These are phyloP conservation scores for Callopanchax toddi DNA, from an alignment of 2,113 vertebrate genomes.

Conservation along the genomic window DNA sequence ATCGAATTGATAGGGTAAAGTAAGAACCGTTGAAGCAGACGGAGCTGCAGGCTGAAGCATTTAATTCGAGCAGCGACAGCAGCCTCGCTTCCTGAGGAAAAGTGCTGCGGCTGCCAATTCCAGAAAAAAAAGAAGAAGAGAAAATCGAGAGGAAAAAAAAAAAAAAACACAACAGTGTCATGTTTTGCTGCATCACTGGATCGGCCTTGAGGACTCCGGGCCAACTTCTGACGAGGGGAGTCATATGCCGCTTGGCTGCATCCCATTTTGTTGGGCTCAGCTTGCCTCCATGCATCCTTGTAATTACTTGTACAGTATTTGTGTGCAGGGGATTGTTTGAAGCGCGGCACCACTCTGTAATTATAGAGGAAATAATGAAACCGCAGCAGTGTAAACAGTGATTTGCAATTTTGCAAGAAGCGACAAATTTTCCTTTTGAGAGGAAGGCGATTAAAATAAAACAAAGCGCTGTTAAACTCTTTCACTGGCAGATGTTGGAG, in stretches of 20 bases:
- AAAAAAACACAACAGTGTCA: constrained; percentile 40
- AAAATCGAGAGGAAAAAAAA: not conserved
- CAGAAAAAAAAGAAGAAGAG: constrained; percentile 10
- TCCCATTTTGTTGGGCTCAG: constrained; percentile 45
- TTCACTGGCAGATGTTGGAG: constrained; percentile 5
- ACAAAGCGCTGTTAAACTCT: constrained; percentile 10
- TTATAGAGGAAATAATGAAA: constrained; percentile 55
- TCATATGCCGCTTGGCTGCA: constrained; percentile 54
- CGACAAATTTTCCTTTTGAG: constrained; percentile 21
- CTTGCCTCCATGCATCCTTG: constrained; percentile 50
- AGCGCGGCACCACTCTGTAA: constrained; percentile 28
- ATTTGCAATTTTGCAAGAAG: constrained; percentile 46
- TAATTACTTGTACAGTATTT: constrained; percentile 59
- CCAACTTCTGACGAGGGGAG: constrained; percentile 48
- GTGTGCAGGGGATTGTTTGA: constrained; percentile 47
- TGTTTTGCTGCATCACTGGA: constrained; percentile 63
- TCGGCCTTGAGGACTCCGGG: constrained; percentile 44
- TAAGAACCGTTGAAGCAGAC: constrained; percentile 21
- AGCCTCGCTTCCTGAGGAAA: constrained; percentile 28
- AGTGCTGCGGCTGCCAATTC: constrained; percentile 43
- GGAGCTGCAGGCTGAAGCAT: constrained; percentile 39
- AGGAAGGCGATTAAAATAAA: constrained; percentile 23
- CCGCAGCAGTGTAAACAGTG: constrained; percentile 35
- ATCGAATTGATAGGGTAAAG: not conserved
- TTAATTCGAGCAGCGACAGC: constrained; percentile 28